Evolutionary conservation across 1,140 invertebrate species (phyloP).

Genomic region (Frieseomelitta varia): DNA sequence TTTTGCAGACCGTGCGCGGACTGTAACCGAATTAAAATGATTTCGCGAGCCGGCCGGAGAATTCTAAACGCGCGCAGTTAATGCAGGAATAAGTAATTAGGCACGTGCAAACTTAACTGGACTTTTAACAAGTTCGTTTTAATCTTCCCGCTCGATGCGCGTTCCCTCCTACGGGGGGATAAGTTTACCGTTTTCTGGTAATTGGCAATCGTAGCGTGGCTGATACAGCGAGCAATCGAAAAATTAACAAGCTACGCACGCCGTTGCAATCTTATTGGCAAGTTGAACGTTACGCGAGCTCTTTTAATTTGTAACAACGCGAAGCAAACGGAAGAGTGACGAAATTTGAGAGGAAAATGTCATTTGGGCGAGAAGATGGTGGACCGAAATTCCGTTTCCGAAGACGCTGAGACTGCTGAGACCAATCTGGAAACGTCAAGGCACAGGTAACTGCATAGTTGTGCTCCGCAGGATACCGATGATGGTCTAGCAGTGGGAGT

Average conservation of each 20-base stretch:
- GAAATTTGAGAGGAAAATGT: background rate
- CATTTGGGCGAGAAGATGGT: background rate
- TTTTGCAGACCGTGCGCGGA: background rate
- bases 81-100: slow-evolving; percentile 40
- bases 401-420: background rate
- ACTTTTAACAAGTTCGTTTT: slow-evolving; percentile 39
- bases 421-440: slow-evolving; percentile 13
- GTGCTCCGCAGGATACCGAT: background rate
- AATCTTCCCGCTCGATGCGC: slow-evolving; percentile 1
- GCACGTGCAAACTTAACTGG: slow-evolving; percentile 33
- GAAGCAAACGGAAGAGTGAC: too few species aligned
- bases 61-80: slow-evolving; percentile 16
- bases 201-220: background rate
- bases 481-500: slow-evolving; percentile 18
- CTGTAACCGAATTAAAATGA: slow-evolving; percentile 21
- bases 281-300: background rate
- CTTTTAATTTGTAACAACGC: too few species aligned
- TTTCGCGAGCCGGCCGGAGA: background rate
- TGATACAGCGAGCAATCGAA: background rate
- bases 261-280: too few species aligned
- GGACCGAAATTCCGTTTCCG: background rate
- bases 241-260: too few species aligned
- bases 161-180: background rate
- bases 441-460: background rate
- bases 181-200: background rate